phyloP scores from a whole-genome alignment of 2,888 invertebrate genomes.

The Prosapia bicincta region DNA sequence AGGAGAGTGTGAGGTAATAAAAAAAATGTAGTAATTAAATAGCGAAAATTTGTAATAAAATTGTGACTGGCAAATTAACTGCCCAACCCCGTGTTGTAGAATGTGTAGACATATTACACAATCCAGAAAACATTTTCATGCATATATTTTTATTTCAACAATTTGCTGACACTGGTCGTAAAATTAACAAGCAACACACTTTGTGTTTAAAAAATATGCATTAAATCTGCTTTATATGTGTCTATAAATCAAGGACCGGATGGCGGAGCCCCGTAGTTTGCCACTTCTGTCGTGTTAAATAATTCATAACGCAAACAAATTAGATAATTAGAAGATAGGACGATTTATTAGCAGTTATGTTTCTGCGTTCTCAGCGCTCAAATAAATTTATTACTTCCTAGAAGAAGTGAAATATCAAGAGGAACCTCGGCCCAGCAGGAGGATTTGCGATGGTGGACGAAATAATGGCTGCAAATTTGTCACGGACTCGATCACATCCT shows the following conservation, averaged over 20 bases:
- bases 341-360: not conserved
- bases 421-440: not conserved
- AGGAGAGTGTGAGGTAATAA: too few species aligned
- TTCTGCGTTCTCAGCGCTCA: not conserved
- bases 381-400: not conserved
- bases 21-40: too few species aligned
- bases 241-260: not conserved
- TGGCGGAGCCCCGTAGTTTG: not conserved
- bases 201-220: not conserved
- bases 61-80: too few species aligned
- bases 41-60: too few species aligned
- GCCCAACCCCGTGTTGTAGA: too few species aligned
- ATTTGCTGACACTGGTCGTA: too few species aligned
- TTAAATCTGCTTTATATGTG: not conserved
- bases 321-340: not conserved
- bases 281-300: not conserved
- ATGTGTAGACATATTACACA: too few species aligned
- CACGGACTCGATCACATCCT: too few species aligned
- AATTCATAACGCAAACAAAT: not conserved
- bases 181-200: not conserved
- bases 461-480: too few species aligned
- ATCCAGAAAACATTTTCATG: too few species aligned
- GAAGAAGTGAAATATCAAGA: not conserved
- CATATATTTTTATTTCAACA: too few species aligned
- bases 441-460: not conserved